These are phyloP conservation scores for Aviceda subcristata DNA, from an alignment of 2,113 vertebrate species.

Conservation along the genomic window DNA sequence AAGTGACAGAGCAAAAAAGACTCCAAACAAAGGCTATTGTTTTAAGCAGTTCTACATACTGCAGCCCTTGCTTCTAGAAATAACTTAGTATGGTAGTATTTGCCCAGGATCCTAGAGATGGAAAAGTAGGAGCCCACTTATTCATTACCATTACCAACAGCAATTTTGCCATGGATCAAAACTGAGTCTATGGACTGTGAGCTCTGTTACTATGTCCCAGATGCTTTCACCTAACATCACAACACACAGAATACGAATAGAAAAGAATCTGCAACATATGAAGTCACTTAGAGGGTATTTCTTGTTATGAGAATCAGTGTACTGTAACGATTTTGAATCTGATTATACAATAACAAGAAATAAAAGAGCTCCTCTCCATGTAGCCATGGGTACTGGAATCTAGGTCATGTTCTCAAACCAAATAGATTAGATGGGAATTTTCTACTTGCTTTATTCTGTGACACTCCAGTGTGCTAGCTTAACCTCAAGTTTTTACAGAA, in stretches of 20 bases:
- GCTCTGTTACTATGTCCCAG: not conserved
- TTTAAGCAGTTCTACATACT: not conserved
- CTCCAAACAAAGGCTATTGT: not conserved
- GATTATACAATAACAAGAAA: not conserved
- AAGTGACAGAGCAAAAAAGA: not conserved
- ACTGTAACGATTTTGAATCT: not conserved
- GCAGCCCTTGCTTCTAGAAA: not conserved
- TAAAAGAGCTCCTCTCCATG: not conserved
- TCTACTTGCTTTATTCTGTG: not conserved
- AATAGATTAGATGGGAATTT: not conserved
- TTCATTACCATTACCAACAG: not conserved
- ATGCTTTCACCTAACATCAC: not conserved
- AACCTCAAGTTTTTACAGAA: not conserved
- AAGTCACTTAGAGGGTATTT: not conserved
- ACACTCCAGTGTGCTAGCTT: not conserved
- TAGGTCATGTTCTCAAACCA: slow-evolving; percentile 5
- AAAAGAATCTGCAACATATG: not conserved
- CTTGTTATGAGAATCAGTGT: not conserved
- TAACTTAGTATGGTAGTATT: not conserved
- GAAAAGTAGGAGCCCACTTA: not conserved
- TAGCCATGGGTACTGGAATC: not conserved
- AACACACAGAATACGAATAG: not conserved
- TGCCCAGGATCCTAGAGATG: not conserved
- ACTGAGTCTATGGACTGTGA: not conserved
- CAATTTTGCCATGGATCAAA: not conserved